phyloP scores from a whole-genome alignment of 1,140 invertebrate species.

The Atta cephalotes region DNA sequence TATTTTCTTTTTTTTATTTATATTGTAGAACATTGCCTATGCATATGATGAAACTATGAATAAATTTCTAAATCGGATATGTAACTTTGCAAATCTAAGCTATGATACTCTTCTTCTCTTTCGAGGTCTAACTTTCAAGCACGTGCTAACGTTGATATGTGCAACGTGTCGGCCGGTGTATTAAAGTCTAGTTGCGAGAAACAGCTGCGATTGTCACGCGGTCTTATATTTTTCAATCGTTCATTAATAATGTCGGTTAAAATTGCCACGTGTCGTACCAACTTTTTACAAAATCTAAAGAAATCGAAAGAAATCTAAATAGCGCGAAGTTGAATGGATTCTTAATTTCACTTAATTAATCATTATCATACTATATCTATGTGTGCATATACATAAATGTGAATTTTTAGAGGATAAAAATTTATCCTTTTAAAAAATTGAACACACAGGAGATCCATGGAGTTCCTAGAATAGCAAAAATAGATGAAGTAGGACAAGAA shows the following conservation, averaged over 20 bases:
- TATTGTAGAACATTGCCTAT: background rate
- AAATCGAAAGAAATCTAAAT: background rate
- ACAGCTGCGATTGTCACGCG: background rate
- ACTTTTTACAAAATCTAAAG: background rate
- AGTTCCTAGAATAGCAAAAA: background rate
- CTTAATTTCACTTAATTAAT: constrained; percentile 5
- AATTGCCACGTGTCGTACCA: background rate
- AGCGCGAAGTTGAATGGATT: background rate
- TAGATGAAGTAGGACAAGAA: constrained; percentile 17
- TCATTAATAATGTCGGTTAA: background rate
- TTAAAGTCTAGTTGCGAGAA: background rate
- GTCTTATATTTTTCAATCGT: constrained; percentile 9
- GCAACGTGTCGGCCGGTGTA: background rate
- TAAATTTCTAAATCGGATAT: background rate
- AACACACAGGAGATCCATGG: background rate
- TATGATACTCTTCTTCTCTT: background rate
- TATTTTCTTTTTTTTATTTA: background rate
- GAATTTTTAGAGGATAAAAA: background rate
- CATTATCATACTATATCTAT: background rate
- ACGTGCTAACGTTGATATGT: constrained; percentile 14
- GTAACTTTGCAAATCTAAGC: background rate
- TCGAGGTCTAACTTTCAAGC: constrained; percentile 2
- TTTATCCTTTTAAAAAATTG: background rate
- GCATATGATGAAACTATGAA: background rate
- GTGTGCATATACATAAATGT: background rate